phyloP scores from a whole-genome alignment of 1,140 invertebrate species.

The Hycleus phaleratus region DNA sequence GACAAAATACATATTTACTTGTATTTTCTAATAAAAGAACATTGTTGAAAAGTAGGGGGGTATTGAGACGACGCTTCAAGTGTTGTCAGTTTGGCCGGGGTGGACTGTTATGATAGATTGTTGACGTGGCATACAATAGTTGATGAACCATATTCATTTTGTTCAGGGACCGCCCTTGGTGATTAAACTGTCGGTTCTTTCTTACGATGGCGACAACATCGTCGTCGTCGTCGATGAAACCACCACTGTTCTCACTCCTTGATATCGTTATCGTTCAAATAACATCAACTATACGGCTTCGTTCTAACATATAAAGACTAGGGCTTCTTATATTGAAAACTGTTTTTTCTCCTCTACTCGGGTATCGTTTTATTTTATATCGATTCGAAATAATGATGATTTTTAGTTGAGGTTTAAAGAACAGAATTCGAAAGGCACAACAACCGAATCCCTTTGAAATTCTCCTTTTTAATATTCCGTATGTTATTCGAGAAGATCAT shows the following conservation, averaged over 20 bases:
- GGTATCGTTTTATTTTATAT: too few species aligned
- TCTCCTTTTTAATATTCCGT: too few species aligned
- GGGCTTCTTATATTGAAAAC: neutral
- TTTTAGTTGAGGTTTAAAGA: too few species aligned
- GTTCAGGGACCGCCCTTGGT: conserved; percentile 10
- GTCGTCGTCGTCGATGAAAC: neutral
- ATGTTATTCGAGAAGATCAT: too few species aligned
- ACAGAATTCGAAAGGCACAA: too few species aligned
- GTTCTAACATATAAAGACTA: neutral
- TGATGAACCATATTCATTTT: conserved; percentile 17
- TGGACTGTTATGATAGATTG: conserved; percentile 10
- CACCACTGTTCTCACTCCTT: conserved; percentile 2
- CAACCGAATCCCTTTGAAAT: too few species aligned
- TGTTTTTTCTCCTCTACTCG: too few species aligned
- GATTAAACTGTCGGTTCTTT: neutral
- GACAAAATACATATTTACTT: conserved; percentile 9
- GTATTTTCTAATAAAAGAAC: conserved; percentile 4
- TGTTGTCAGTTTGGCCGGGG: neutral
- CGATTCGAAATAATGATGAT: too few species aligned
- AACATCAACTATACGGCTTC: conserved; percentile 3
- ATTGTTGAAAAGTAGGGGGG: neutral
- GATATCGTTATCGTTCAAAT: conserved; percentile 3
- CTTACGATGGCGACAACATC: too few species aligned
- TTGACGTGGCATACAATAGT: conserved; percentile 14
- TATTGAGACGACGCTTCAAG: neutral